phyloP scores from a whole-genome alignment of 2,888 invertebrate species.

The Aphodius granarius region DNA sequence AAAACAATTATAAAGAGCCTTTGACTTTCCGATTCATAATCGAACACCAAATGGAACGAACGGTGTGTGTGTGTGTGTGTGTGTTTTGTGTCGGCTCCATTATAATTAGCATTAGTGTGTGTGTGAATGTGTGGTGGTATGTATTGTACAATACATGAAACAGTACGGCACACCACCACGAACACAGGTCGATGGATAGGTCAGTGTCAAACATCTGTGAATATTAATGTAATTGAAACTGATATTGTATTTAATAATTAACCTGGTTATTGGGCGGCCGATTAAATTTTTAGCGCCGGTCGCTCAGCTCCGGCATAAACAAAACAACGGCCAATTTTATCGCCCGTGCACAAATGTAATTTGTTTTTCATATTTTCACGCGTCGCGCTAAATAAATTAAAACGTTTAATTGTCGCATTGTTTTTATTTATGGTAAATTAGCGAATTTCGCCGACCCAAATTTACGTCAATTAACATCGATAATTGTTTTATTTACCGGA shows the following conservation, averaged over 20 bases:
- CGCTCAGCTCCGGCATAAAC: conserved; percentile 19
- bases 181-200: conserved; percentile 38
- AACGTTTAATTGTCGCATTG: conserved; percentile 25
- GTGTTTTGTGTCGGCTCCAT: not conserved
- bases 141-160: conserved; percentile 11
- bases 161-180: not conserved
- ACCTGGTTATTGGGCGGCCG: conserved; percentile 41
- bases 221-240: conserved; percentile 51
- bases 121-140: not conserved
- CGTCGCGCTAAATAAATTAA: conserved; percentile 25
- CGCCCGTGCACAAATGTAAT: conserved; percentile 15
- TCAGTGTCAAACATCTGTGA: conserved; percentile 51
- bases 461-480: conserved; percentile 6
- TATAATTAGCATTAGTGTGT: not conserved
- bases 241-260: conserved; percentile 51
- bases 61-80: not conserved
- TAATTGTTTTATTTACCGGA: conserved; percentile 5
- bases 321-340: conserved; percentile 18
- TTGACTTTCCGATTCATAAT: not conserved
- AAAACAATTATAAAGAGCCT: not conserved
- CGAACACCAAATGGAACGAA: not conserved
- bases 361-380: conserved; percentile 28
- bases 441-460: conserved; percentile 5
- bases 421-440: conserved; percentile 20
- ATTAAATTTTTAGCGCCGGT: conserved; percentile 41